Evolutionary conservation across 2,113 vertebrate species (phyloP), one percentile per base, ranked within the genome.

Genomic region (Lepisosteus oculatus): DNA sequence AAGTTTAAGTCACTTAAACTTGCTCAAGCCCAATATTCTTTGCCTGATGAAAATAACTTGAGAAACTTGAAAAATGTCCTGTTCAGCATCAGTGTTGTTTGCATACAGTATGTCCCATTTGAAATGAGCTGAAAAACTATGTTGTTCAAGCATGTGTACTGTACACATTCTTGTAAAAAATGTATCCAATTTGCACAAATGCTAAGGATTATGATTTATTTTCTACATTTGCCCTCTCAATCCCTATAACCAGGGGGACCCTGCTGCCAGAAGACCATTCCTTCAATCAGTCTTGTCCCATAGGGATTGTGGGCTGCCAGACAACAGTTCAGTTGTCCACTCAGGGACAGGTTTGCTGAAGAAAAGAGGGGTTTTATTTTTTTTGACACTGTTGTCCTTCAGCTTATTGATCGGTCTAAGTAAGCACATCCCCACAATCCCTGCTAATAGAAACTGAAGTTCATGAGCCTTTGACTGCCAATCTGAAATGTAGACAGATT

Each of bases 351-450:
- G 42, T 51, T 72, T 69, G 68, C 75, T 72, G 73, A 76, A 75
- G 72, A 77, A 81, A 77, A 55, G 64, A 87, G 83, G 79, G 83
- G 79, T 85, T 85, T 84, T 85, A 77, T 85, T 88, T 90, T 91
- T 85, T 88, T 81, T 90, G 86, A 90, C 89, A 90, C 79, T 69
- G 79, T 83, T 86, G 89, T 91, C 86, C 90, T 92, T 91, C 86
- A 90, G 85, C 79, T 83, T 90, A 90, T 91, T 89, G 89, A 92
- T 90, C 85, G 84, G 84, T 71, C 68, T 78, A 81, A 3, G 72
- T 84, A 82, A 79, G 57, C 75, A 77, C 76, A 78, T 87, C 83
- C 75, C 78, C 73, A 75, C 78, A 81, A 86, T 79, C 73, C 76
- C 83, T 72, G 72, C 86, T 90, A 88, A 90, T 89, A 90, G 84